A percentile compares a stretch with the other conserved stretches of the same genome.
phyloP scores from a whole-genome alignment of 1,140 invertebrate genomes.

The Drosophila gunungcola region DNA sequence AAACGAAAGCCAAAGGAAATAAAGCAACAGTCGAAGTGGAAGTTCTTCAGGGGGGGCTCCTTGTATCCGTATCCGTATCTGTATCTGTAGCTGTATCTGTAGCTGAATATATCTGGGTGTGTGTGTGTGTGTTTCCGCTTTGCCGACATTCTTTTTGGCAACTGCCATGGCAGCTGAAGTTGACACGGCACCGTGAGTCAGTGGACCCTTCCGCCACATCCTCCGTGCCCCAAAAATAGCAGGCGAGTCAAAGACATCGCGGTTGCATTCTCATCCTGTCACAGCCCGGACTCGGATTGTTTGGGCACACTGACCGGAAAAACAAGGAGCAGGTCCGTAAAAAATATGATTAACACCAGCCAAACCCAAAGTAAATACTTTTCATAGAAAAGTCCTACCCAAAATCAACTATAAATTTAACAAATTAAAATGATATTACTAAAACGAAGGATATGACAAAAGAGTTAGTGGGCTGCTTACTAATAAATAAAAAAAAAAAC shows the following conservation, averaged over 20 bases:
- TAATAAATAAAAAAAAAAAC: too few relatives aligned
- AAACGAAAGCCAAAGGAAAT: slow-evolving; percentile 39
- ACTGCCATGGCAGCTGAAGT: slow-evolving; percentile 44
- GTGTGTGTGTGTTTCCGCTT: slow-evolving; percentile 28
- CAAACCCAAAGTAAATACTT: too few relatives aligned
- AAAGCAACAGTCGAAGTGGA: slow-evolving; percentile 31
- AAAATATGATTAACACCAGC: too few relatives aligned
- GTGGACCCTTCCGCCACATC: slow-evolving; percentile 4
- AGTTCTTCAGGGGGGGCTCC: slow-evolving; percentile 6
- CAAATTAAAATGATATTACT: too few relatives aligned
- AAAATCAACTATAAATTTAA: too few relatives aligned
- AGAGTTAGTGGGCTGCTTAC: too few relatives aligned
- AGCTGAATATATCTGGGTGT: background rate
- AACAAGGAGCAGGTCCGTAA: background rate
- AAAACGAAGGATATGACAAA: too few relatives aligned
- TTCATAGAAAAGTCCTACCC: too few relatives aligned
- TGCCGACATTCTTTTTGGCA: slow-evolving; percentile 39
- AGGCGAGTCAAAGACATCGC: slow-evolving; percentile 40
- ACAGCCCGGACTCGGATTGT: slow-evolving; percentile 28
- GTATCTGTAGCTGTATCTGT: slow-evolving; percentile 8
- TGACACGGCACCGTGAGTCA: slow-evolving; percentile 28
- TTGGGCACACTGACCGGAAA: slow-evolving; percentile 18
- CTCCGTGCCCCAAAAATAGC: slow-evolving; percentile 12
- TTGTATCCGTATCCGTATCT: slow-evolving; percentile 1
- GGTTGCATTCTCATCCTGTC: slow-evolving; percentile 49